A percentile compares a stretch with the other conserved stretches of the same genome.
These are phyloP conservation scores for Pygoscelis adeliae DNA, from an alignment of 2,113 vertebrate genomes.

Conservation along the genomic window DNA sequence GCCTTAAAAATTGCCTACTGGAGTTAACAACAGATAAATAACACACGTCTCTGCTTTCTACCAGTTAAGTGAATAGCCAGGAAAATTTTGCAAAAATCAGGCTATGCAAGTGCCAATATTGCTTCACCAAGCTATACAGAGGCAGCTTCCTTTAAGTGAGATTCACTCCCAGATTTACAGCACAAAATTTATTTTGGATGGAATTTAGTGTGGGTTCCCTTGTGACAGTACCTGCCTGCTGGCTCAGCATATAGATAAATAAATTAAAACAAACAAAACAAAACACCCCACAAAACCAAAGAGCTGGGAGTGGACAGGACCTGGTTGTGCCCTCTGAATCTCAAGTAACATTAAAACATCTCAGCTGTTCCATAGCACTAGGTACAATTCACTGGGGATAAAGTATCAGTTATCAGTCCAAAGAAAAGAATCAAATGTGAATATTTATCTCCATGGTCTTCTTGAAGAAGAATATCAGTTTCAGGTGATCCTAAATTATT, in stretches of 20 bases:
- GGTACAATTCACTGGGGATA: not conserved
- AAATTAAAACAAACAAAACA: not conserved
- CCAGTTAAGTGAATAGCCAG: not conserved
- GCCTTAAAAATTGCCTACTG: not conserved
- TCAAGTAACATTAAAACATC: not conserved
- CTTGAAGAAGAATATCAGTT: not conserved
- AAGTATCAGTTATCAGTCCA: not conserved
- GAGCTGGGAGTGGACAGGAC: not conserved
- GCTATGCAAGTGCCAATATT: not conserved
- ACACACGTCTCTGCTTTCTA: not conserved
- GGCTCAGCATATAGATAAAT: not conserved
- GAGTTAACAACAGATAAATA: not conserved
- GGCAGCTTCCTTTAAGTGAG: not conserved
- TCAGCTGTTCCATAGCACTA: not conserved
- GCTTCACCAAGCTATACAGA: not conserved
- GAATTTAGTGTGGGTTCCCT: not conserved
- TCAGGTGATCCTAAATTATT: not conserved
- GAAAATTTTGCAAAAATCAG: not conserved
- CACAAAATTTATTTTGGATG: not conserved
- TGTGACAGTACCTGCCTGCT: not conserved
- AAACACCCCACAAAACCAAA: not conserved
- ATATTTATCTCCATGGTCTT: not conserved
- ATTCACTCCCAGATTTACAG: not conserved
- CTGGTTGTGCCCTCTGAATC: not conserved
- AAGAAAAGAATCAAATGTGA: not conserved